Percentiles rank a stretch among this genome's conserved stretches.
Conservation (phyloP, 2,797 vertebrate species). For the Tolypeutes matacus region DNA sequence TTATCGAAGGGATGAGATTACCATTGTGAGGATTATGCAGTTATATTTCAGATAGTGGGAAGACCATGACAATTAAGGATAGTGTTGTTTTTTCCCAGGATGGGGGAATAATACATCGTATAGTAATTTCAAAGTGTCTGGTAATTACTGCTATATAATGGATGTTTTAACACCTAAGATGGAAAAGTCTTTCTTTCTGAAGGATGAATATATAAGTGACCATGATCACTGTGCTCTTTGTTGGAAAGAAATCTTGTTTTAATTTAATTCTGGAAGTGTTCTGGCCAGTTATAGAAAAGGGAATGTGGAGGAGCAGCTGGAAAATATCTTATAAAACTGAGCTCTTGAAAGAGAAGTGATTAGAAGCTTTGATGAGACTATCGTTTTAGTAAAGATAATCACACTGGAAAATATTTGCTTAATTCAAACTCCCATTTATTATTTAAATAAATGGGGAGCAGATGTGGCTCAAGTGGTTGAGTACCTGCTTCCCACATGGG, state of each 20-base stretch:
- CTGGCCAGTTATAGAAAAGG: not conserved
- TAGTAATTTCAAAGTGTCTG: not conserved
- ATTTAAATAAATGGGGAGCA: not conserved
- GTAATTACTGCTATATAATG: not conserved
- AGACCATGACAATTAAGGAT: not conserved
- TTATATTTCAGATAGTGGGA: not conserved
- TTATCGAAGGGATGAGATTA: not conserved
- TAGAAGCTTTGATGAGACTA: slow-evolving; percentile 2
- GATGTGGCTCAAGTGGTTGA: too few relatives aligned
- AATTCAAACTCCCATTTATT: not conserved
- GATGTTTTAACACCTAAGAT: not conserved
- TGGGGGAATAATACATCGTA: not conserved
- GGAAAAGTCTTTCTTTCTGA: not conserved
- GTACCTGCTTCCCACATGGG: too few relatives aligned
- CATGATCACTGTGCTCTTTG: not conserved
- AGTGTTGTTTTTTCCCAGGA: not conserved
- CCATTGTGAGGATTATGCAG: not conserved
- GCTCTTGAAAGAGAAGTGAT: not conserved
- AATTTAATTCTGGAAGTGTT: slow-evolving; percentile 39
- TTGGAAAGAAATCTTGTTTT: not conserved
- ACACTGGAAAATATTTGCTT: slow-evolving; percentile 5
- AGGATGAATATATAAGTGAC: not conserved
- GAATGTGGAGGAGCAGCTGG: not conserved
- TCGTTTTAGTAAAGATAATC: slow-evolving; percentile 22
- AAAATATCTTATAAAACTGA: not conserved